A percentile compares a stretch with the other conserved stretches of the same genome.
Evolutionary conservation across 2,113 vertebrate species (phyloP).

Genomic region (Macroglossus sobrinus): DNA sequence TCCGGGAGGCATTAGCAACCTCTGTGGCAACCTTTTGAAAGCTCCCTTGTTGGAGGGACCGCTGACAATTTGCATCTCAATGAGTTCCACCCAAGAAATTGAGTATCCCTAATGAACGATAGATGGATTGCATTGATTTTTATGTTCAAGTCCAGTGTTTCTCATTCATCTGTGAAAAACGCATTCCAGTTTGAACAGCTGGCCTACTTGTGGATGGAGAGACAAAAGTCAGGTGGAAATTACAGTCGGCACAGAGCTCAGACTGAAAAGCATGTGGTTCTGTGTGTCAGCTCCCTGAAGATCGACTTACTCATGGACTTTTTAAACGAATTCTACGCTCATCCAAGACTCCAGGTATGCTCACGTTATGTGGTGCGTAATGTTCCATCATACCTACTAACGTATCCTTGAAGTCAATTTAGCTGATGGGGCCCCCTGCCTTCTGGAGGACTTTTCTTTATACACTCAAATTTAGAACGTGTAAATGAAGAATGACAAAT

Average conservation of each 20-base stretch:
- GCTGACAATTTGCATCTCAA: background rate
- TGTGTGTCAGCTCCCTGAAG: slow-evolving; percentile 96
- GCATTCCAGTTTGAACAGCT: slow-evolving; percentile 94
- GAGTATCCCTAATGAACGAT: background rate
- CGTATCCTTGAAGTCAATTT: background rate
- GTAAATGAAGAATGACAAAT: slow-evolving; percentile 49
- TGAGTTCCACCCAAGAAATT: background rate
- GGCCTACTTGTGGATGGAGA: slow-evolving; percentile 98
- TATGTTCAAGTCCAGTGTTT: background rate
- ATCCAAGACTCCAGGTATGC: slow-evolving; percentile 91
- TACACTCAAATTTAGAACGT: slow-evolving; percentile 38
- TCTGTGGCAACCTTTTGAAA: background rate
- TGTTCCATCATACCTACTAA: background rate
- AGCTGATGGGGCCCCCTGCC: background rate
- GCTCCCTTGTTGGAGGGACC: background rate
- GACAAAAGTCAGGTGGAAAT: slow-evolving; percentile 97
- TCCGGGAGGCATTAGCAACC: background rate
- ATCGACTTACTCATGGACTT: slow-evolving; percentile 99
- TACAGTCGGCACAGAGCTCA: slow-evolving; percentile 96
- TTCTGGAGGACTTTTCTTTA: slow-evolving; percentile 49
- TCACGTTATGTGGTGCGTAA: background rate
- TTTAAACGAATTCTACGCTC: slow-evolving; percentile 97
- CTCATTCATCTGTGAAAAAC: slow-evolving; percentile 59
- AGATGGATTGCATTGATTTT: background rate
- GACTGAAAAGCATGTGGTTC: slow-evolving; percentile 95